phyloP scores from a whole-genome alignment of 92 coral and sea anemone genomes.

The Bergia puertoricense region DNA sequence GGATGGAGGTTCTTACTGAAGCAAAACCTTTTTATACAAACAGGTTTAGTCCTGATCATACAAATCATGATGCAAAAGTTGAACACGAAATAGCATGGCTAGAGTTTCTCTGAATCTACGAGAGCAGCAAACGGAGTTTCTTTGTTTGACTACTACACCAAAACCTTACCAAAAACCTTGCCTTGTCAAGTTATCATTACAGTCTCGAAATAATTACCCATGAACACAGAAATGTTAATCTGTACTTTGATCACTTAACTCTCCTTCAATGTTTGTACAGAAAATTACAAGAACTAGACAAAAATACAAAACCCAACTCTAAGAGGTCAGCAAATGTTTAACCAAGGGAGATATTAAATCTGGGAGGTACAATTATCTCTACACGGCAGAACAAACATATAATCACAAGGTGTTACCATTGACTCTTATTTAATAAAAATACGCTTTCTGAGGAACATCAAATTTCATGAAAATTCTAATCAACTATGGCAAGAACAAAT shows the following conservation, averaged over 20 bases:
- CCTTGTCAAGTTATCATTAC: background rate
- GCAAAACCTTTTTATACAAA: background rate
- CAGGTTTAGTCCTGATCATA: background rate
- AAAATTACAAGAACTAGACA: too few species aligned
- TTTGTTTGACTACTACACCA: background rate
- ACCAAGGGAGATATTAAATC: background rate
- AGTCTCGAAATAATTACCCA: background rate
- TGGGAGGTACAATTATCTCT: slow-evolving; percentile 8
- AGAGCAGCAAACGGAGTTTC: background rate
- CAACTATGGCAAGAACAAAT: background rate
- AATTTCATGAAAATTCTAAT: background rate
- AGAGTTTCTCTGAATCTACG: background rate
- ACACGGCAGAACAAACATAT: slow-evolving; percentile 44
- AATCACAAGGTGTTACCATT: slow-evolving; percentile 35
- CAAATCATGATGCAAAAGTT: background rate
- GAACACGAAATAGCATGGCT: background rate
- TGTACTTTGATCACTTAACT: background rate
- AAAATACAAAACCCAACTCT: background rate
- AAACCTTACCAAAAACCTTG: slow-evolving; percentile 2
- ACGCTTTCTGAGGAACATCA: slow-evolving; percentile 50
- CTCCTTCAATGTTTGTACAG: background rate
- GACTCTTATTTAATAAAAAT: background rate
- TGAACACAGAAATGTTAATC: background rate
- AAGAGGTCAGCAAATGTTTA: background rate
- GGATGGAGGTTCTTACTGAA: background rate